Percentiles rank a stretch among this genome's conserved stretches.
Conservation (phyloP, 2,888 invertebrate species). For the Amphiduros pacificus region DNA sequence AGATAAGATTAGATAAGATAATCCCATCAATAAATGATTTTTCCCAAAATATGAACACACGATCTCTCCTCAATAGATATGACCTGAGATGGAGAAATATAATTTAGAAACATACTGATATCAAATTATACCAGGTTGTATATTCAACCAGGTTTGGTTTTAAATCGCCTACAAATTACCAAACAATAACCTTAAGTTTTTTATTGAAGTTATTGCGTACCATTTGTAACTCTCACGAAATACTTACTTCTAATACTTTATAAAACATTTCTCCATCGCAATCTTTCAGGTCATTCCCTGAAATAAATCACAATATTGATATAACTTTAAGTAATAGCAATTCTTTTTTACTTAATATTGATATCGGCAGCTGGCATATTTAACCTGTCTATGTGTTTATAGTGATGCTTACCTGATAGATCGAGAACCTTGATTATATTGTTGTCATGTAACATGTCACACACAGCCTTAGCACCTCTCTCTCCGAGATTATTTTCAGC, state of each 20-base stretch:
- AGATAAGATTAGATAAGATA: too few relatives aligned
- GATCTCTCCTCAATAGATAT: too few relatives aligned
- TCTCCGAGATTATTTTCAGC: conserved; percentile 42
- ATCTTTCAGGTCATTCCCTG: conserved; percentile 41
- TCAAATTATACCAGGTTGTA: too few relatives aligned
- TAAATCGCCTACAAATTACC: too few relatives aligned
- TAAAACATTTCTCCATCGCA: conserved; percentile 29
- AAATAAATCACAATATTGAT: conserved; percentile 10
- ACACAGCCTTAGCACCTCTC: conserved; percentile 38
- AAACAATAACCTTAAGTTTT: too few relatives aligned
- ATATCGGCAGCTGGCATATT: not conserved
- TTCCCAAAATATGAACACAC: too few relatives aligned
- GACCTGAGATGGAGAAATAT: too few relatives aligned
- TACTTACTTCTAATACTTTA: conserved; percentile 7
- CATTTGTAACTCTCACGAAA: too few relatives aligned
- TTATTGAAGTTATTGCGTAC: too few relatives aligned
- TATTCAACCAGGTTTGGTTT: too few relatives aligned
- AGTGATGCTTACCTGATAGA: conserved; percentile 39
- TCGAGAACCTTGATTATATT: conserved; percentile 36
- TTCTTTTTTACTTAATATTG: not conserved
- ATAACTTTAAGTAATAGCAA: not conserved
- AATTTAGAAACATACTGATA: too few relatives aligned
- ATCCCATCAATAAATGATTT: too few relatives aligned
- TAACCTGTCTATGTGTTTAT: not conserved
- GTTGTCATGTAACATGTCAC: conserved; percentile 39